Evolutionary conservation across 2,113 vertebrate species (phyloP).

Genomic region (Archilochus colubris): DNA sequence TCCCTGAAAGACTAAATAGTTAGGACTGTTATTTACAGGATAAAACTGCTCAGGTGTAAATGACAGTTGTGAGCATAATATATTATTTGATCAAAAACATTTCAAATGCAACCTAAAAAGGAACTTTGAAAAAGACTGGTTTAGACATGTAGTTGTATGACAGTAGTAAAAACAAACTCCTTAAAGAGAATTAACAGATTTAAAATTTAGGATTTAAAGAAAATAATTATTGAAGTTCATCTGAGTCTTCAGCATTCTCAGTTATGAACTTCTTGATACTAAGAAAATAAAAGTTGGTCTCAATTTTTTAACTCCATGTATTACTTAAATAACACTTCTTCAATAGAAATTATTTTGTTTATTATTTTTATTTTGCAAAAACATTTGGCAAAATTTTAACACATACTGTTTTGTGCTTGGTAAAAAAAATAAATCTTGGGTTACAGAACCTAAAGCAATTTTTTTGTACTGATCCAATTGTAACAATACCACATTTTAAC

Average conservation of each 20-base stretch:
- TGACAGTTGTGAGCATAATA: neutral
- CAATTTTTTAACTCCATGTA: neutral
- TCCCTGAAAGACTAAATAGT: slow-evolving; percentile 40
- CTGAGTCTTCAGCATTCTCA: neutral
- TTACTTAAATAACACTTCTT: neutral
- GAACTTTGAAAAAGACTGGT: neutral
- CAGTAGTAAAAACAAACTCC: neutral
- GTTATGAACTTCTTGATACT: neutral
- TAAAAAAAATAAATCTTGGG: neutral
- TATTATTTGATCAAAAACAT: neutral
- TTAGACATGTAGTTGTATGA: neutral
- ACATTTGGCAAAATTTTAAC: neutral
- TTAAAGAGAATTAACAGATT: neutral
- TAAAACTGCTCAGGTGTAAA: slow-evolving; percentile 9
- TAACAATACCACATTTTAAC: neutral
- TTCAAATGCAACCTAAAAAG: neutral
- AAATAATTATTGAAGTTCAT: neutral
- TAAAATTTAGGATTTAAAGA: neutral
- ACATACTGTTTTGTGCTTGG: neutral
- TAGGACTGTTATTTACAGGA: neutral
- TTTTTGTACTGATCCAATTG: neutral
- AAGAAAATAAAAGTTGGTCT: neutral
- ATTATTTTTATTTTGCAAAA: neutral
- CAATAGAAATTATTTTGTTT: neutral
- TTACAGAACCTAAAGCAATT: neutral